phyloP scores from a whole-genome alignment of 2,797 vertebrate genomes.

The Cirrhinus mrigala region DNA sequence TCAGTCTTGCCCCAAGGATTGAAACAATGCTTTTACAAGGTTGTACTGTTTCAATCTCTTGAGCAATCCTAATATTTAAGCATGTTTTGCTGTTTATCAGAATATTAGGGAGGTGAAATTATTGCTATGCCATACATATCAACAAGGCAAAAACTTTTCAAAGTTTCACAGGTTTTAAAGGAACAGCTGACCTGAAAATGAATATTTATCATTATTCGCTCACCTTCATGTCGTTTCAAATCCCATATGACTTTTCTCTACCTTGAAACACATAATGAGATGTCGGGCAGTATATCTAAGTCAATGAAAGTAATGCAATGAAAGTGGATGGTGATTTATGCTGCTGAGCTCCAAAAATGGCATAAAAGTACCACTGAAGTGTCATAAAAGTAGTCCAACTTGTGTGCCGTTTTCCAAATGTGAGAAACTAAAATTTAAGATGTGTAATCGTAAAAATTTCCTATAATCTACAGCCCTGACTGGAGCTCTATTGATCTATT shows the following conservation, averaged over 20 bases:
- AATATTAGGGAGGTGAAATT: not conserved
- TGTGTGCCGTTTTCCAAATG: not conserved
- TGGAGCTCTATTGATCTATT: not conserved
- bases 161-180: not conserved
- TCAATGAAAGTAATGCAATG: slow-evolving; percentile 17
- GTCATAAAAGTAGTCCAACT: slow-evolving; percentile 17
- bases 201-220: not conserved
- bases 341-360: slow-evolving; percentile 6
- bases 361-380: not conserved
- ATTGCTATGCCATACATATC: not conserved
- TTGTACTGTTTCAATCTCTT: not conserved
- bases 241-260: not conserved
- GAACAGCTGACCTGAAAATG: slow-evolving; percentile 9
- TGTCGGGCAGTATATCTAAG: not conserved
- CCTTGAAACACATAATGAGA: slow-evolving; percentile 25
- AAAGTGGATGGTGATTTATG: slow-evolving; percentile 6
- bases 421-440: not conserved
- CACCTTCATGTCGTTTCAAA: slow-evolving; percentile 15
- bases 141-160: not conserved
- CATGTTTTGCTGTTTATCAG: not conserved
- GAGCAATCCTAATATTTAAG: not conserved
- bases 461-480: not conserved
- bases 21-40: slow-evolving; percentile 19
- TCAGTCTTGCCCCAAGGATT: slow-evolving; percentile 3
- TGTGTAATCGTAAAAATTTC: not conserved